These are phyloP conservation scores for Acleris holmiana DNA, from an alignment of 2,888 invertebrate genomes.

Conservation along the genomic window DNA sequence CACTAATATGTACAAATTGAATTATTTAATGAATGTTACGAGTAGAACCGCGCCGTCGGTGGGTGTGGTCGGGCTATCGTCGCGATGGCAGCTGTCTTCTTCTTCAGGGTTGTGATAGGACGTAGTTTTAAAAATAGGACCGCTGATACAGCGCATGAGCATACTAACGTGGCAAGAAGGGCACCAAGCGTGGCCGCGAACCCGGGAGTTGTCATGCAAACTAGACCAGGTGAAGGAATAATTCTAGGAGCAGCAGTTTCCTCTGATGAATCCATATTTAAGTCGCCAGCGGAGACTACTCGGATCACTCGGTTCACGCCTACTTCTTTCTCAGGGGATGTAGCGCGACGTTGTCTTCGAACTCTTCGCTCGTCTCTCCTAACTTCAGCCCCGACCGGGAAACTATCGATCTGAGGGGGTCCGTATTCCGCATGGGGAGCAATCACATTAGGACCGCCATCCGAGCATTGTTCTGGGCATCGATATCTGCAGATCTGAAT, in stretches of 20 bases:
- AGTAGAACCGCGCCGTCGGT: conserved; percentile 85
- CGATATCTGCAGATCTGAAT: conserved; percentile 97
- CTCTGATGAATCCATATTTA: conserved; percentile 91
- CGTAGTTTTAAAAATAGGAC: conserved; percentile 92
- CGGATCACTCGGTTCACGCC: conserved; percentile 94
- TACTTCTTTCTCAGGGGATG: conserved; percentile 90
- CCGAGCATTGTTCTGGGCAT: conserved; percentile 96
- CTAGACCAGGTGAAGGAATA: conserved; percentile 89
- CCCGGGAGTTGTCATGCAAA: conserved; percentile 97
- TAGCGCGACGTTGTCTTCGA: conserved; percentile 86
- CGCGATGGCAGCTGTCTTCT: conserved; percentile 80
- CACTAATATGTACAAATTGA: conserved; percentile 83
- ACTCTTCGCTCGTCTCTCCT: conserved; percentile 90
- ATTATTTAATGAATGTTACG: conserved; percentile 79
- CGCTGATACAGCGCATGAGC: conserved; percentile 94
- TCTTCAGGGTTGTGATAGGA: conserved; percentile 86
- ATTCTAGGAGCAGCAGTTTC: conserved; percentile 84
- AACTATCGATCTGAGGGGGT: conserved; percentile 85
- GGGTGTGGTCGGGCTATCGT: conserved; percentile 78
- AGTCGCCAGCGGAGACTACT: conserved; percentile 95
- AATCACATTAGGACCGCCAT: conserved; percentile 79
- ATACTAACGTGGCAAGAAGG: conserved; percentile 91
- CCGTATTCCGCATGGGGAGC: conserved; percentile 88
- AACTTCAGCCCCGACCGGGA: conserved; percentile 86
- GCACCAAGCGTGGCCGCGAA: conserved; percentile 94